Base-by-base conservation (phyloP, 2,888 invertebrate genomes). In the Melieria omissa region DNA sequence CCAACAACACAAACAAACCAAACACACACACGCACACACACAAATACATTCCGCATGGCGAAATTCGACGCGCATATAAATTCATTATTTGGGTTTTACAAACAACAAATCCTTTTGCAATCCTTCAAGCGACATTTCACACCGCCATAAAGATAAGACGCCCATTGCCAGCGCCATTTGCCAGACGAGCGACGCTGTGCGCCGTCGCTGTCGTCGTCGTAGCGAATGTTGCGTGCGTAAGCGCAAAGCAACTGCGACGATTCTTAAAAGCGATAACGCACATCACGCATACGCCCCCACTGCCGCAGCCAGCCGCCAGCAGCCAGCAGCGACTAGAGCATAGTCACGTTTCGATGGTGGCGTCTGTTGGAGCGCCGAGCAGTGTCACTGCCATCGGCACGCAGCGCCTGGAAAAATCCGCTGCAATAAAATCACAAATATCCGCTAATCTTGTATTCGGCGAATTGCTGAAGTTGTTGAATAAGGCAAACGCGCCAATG, bases 391-490 rank as follows among this genome's bases (percentile, higher is more conserved):
- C 29, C 29, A 29, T 29, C 29, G 29, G 29, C 29, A 29, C 29
- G 29, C 29, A 29, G 29, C 29, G 29, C 29, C 1, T 29, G 55
- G 71, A 65, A 72, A 73, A 75, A 72, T 71, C 72, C 76, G 70
- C 70, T 44, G 77, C 76, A 65, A 76, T 77, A 77, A 77, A 77
- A 77, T 77, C 73, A 72, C 69, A 77, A 74, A 77, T 76, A 77
- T 76, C 76, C 73, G 72, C 73, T 77, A 77, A 77, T 74, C 77
- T 74, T 66, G 60, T 71, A 66, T 71, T 68, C 65, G 61, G 63
- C 16, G 64, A 54, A 60, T 52, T 66, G 46, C 65, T 54, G 67
- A 49, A 73, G 49, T 52, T 52, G 52, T 52, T 72, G 71, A 71
- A 73, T 55, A 29, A 1, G 29, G 29, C 29, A 29, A 29, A 29